A percentile compares a stretch with the other conserved stretches of the same genome.
These are phyloP conservation scores for Phasia obesa DNA, from an alignment of 2,888 invertebrate genomes.

Conservation along the genomic window DNA sequence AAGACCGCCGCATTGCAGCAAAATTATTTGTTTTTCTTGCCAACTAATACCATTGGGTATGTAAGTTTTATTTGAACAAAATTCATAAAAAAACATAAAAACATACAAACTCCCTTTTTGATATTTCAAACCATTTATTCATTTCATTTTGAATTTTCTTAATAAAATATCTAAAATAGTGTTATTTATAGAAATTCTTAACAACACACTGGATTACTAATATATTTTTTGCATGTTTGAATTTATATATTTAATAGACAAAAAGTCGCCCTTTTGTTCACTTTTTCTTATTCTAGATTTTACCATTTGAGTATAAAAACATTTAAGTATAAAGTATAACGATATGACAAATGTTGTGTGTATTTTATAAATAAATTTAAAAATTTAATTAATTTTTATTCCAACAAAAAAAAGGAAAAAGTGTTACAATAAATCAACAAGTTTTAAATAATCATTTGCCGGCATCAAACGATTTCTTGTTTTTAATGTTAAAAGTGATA, in stretches of 20 bases:
- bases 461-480: neutral
- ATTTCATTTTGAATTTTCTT: conserved; percentile 26
- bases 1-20: conserved; percentile 68
- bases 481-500: too few relatives aligned
- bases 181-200: conserved; percentile 20
- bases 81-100: conserved; percentile 20
- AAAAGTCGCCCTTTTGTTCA: neutral
- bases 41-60: conserved; percentile 63
- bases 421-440: neutral
- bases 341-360: too few relatives aligned
- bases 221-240: neutral
- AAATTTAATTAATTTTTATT: too few relatives aligned
- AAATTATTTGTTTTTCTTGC: conserved; percentile 68
- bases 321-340: too few relatives aligned
- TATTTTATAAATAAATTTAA: too few relatives aligned
- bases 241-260: neutral
- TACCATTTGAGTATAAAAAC: too few relatives aligned
- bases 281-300: neutral
- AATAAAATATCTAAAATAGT: conserved; percentile 38
- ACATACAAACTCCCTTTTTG: neutral
- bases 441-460: neutral
- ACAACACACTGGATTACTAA: neutral
- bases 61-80: conserved; percentile 43
- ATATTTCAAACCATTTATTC: neutral
- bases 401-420: too few relatives aligned